phyloP scores from a whole-genome alignment of 2,888 invertebrate genomes.

The Aphrophora alni region DNA sequence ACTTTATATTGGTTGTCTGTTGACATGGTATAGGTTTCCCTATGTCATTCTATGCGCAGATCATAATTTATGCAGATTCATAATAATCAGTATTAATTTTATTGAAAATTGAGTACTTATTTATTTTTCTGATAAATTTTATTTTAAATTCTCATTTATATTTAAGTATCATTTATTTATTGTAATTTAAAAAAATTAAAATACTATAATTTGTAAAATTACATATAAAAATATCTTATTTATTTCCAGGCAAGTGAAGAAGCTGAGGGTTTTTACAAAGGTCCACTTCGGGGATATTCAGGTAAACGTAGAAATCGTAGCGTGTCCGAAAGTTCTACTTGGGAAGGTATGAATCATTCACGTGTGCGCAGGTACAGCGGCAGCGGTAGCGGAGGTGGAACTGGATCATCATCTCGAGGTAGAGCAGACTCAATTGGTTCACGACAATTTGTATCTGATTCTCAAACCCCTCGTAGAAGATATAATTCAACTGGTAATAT shows the following conservation, averaged over 20 bases:
- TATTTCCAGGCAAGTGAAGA: slow-evolving; percentile 65
- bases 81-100: too few relatives aligned
- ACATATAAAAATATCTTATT: too few relatives aligned
- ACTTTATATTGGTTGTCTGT: too few relatives aligned
- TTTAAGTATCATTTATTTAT: too few relatives aligned
- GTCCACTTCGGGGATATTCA: slow-evolving; percentile 58
- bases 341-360: slow-evolving; percentile 21
- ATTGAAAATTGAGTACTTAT: too few relatives aligned
- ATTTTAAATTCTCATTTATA: too few relatives aligned
- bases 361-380: slow-evolving; percentile 15
- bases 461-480: slow-evolving; percentile 13
- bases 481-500: slow-evolving; percentile 30
- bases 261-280: slow-evolving; percentile 61
- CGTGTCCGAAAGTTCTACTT: slow-evolving; percentile 65
- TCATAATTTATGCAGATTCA: too few relatives aligned
- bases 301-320: slow-evolving; percentile 68
- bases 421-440: slow-evolving; percentile 35
- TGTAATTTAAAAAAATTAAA: too few relatives aligned
- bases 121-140: too few relatives aligned
- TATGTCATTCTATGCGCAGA: too few relatives aligned
- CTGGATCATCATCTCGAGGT: background rate
- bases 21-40: too few relatives aligned
- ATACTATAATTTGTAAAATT: too few relatives aligned
- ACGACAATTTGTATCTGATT: background rate
- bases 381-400: background rate